Evolutionary conservation across 2,113 vertebrate species (phyloP), one percentile per base, ranked within the genome.

Genomic region (Phalacrocorax brasilianus): DNA sequence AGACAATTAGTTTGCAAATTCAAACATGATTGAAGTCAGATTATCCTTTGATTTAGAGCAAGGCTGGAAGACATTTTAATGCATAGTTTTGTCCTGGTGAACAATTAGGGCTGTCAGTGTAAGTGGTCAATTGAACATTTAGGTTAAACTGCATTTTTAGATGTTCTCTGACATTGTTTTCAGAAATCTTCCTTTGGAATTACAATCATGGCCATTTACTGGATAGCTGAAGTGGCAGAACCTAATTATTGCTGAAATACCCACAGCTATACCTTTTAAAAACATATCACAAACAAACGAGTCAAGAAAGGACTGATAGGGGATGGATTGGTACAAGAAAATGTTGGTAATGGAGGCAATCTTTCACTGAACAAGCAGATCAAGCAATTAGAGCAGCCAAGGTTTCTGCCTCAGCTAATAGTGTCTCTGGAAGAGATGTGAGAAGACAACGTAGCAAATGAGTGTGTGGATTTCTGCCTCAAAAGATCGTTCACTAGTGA

Each of bases 1-100:
- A 95, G 84, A 95, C 79, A 97, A 93, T 98, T 98, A 98, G 85
- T 94, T 95, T 96, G 70, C 58, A 88, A 94, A 97, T 95, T 97
- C 85, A 96, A 96, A 95, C 72, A 68, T 91, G 94, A 95, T 40
- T 93, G 72, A 97, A 97, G 93, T 95, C 89, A 91, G 82, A 91
- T 97, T 93, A 94, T 96, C 50, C 87, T 97, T 97, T 97, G 92
- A 95, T 98, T 97, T 97, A 94, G 83, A 97, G 93, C 84, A 96
- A 78, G 78, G 18, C 49, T 40, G 40, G 95, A 92, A 96, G 95
- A 95, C 80, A 87, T 96, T 97, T 95, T 94, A 98, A 97, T 97
- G 85, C 87, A 86, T 94, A 72, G 89, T 93, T 91, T 92, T 97
- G 91, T 96, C 93, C 61, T 95, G 52, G 87, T 97, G 79, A 97